Evolutionary conservation across 2,113 vertebrate species (phyloP).

Genomic region (Urocynchramus pylzowi): DNA sequence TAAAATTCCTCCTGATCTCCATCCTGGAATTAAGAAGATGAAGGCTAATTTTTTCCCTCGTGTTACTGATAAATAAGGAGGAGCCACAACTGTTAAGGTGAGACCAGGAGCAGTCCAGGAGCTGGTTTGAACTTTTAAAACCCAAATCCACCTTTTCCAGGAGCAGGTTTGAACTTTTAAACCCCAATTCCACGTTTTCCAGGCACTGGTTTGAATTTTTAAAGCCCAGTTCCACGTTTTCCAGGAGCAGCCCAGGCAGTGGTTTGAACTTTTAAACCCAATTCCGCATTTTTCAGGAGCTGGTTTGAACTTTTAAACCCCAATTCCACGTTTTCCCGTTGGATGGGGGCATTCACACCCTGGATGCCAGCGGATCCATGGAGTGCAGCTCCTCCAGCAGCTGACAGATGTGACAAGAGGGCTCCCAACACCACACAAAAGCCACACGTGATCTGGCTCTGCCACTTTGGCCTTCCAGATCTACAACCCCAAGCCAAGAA

Average conservation of each 20-base stretch:
- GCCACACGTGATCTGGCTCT: not conserved
- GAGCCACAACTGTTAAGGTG: rapidly evolving
- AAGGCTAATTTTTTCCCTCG: not conserved
- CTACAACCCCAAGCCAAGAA: not conserved
- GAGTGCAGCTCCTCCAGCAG: not conserved
- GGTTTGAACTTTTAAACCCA: not conserved
- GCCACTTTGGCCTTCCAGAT: not conserved
- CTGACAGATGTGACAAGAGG: not conserved
- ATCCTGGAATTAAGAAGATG: rapidly evolving
- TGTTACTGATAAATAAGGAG: not conserved
- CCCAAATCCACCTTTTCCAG: rapidly evolving
- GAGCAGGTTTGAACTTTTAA: not conserved
- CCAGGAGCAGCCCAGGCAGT: not conserved
- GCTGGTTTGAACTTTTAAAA: not conserved
- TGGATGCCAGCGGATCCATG: not conserved
- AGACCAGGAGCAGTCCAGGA: not conserved
- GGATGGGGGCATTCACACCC: not conserved
- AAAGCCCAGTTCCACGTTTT: rapidly evolving
- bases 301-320: not conserved
- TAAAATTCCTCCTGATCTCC: not conserved
- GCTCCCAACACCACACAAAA: not conserved
- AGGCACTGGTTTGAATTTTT: not conserved
- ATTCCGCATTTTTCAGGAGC: not conserved
- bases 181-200: rapidly evolving
- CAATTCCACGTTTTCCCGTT: rapidly evolving